Evolutionary conservation across 1,140 invertebrate genomes (phyloP).

Genomic region (Drosophila repletoides): DNA sequence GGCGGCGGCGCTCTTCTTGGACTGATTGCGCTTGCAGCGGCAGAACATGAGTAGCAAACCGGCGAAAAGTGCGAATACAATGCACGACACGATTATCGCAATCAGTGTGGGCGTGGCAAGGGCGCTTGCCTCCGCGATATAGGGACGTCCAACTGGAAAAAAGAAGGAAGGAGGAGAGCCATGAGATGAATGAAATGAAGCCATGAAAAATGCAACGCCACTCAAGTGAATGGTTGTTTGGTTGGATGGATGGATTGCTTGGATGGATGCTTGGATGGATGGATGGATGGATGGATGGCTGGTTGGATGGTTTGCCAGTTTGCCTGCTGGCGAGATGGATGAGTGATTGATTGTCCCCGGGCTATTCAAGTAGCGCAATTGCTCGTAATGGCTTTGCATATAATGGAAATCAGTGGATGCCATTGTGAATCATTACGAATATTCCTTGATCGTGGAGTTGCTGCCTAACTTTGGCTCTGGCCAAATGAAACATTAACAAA

Average conservation of each 20-base stretch:
- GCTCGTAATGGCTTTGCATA: constrained; percentile 77
- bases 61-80: constrained; percentile 90
- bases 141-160: constrained; percentile 88
- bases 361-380: constrained; percentile 67
- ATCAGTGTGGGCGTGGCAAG: constrained; percentile 90
- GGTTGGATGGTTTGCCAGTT: constrained; percentile 14
- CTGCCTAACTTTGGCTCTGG: no score
- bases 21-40: constrained; percentile 91
- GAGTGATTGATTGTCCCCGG: constrained; percentile 67
- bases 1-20: constrained; percentile 89
- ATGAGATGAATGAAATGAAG: constrained; percentile 60
- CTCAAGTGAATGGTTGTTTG: constrained; percentile 64
- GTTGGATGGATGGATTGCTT: constrained; percentile 21
- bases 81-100: constrained; percentile 90
- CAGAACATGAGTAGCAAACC: constrained; percentile 92
- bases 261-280: constrained; percentile 26
- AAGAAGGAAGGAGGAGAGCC: not conserved
- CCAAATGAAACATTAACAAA: no score
- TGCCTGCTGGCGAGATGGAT: constrained; percentile 27
- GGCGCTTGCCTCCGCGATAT: constrained; percentile 89
- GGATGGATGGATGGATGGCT: constrained; percentile 27
- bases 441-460: no score
- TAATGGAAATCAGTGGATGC: constrained; percentile 63
- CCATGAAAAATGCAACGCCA: constrained; percentile 76
- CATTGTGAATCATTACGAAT: constrained; percentile 14